Base-by-base conservation (phyloP, 2,888 invertebrate species). In the Diaprepes abbreviatus region DNA sequence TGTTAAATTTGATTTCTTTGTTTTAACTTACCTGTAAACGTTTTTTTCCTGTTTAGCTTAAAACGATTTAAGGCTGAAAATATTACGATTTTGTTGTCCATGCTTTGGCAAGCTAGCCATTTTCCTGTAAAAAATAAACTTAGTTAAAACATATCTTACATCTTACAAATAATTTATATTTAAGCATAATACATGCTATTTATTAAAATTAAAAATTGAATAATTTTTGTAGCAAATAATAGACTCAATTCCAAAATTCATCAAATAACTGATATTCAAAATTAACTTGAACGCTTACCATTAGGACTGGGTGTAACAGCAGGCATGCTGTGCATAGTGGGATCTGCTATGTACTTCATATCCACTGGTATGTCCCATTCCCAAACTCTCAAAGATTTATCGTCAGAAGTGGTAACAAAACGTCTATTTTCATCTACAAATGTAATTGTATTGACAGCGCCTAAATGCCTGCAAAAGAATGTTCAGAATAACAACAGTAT, bases 321-420 rank as follows among this genome's bases (percentile, higher is more conserved):
- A 0, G 99, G 99, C 91, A 99, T 95, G 3, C 98, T 98, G 85
- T 99, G 99, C 96, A 99, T 97, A 0, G 96, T 92, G 0, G 99
- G 98, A 85, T 99, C 99, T 0, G 99, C 99, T 74, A 99, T 98
- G 84, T 99, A 97, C 83, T 99, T 99, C 93, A 99, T 99, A 84
- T 99, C 99, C 1, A 99, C 99, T 0, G 96, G 96, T 79, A 96
- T 96, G 82, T 96, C 95, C 98, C 99, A 99, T 87, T 99, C 99
- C 99, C 99, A 99, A 52, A 99, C 97, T 58, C 99, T 87, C 76
- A 99, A 88, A 82, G 97, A 97, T 86, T 99, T 99, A 84, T 99
- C 99, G 83, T 99, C 99, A 0, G 98, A 98, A 0, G 99, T 98
- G 12, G 98, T 97, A 2, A 98, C 98, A 85, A 99, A 99, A 77